Base-by-base conservation (phyloP, 2,113 vertebrate genomes). In the Bubo blakistoni region DNA sequence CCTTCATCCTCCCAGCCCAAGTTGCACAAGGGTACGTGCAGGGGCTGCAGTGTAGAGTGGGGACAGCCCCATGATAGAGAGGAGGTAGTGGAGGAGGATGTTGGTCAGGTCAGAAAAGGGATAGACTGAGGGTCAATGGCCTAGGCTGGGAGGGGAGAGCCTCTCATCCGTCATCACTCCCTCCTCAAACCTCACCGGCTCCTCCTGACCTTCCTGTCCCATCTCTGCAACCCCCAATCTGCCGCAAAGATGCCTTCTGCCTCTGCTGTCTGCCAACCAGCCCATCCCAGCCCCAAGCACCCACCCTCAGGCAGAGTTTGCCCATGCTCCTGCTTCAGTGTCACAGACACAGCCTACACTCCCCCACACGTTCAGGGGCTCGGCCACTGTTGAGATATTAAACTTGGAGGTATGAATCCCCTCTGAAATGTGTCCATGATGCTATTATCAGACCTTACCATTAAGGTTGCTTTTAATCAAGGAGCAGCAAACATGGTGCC, bases 321-420 rank as follows among this genome's bases (percentile, higher is more conserved):
- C 1, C 3, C 3, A 1, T 17, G 8, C 20, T 59, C 21, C 24
- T 17, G 25, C 16, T 55, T 49, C 0, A 0, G 18, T 29, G 59
- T 42, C 3, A 1, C 47, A 65, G 44, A 40, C 2, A 5, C 16
- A 71, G 57, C 49, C 62, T 25, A 24, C 3, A 3, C 2, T 9
- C 15, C 19, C 14, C 1, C 29, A 16, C 46, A 67, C 51, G 22
- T 72, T 25, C 49, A 24, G 34, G 20, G 30, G 3, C 30, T 63
- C 24, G 27, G 20, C 52, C 58, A 26, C 54, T n/a, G 11, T 15
- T 36, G 21, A 21, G 10, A 24, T 8, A 27, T 54, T 38, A 58
- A 51, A 44, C 29, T 7, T 59, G 16, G 17, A 72, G 17, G 14
- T n/a, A 32, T 32, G 11, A 83, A 21, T 65, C 25, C 42, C 34